Percentiles rank a stretch among this genome's conserved stretches.
Conservation (phyloP, 1,140 invertebrate genomes). For the Bombyx mandarina region DNA sequence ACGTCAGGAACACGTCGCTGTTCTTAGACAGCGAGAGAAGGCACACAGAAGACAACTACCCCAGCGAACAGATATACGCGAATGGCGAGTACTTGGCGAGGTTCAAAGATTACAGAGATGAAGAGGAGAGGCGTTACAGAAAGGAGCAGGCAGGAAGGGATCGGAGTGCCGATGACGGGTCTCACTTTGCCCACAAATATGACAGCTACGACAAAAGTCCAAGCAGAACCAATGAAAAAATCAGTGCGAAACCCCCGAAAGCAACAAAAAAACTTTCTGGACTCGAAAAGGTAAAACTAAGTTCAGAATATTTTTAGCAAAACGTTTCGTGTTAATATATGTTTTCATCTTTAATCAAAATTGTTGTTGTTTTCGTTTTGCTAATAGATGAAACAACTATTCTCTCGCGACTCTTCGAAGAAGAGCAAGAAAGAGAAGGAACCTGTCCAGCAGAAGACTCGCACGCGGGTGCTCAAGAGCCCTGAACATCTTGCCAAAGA, state of each 20-base stretch:
- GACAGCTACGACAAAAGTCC: conserved; percentile 71
- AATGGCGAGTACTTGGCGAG: conserved; percentile 52
- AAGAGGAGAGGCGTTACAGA: conserved; percentile 24
- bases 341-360: too few species aligned
- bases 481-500: conserved; percentile 71
- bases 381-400: conserved; percentile 73
- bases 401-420: conserved; percentile 73
- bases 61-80: conserved; percentile 57
- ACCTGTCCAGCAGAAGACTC: conserved; percentile 54
- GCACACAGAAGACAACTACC: conserved; percentile 75
- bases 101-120: conserved; percentile 50
- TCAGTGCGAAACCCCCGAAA: conserved; percentile 73
- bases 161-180: conserved; percentile 74
- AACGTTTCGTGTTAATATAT: background rate
- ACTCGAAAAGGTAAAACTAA: conserved; percentile 74
- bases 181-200: conserved; percentile 73
- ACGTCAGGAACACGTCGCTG: conserved; percentile 75
- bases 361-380: background rate
- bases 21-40: conserved; percentile 77
- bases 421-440: conserved; percentile 74
- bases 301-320: background rate
- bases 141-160: conserved; percentile 74
- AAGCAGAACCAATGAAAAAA: conserved; percentile 57
- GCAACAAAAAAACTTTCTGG: conserved; percentile 76
- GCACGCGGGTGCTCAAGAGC: conserved; percentile 67